Base-by-base conservation (phyloP, 2,888 invertebrate genomes). In the Aleiodes testaceus region DNA sequence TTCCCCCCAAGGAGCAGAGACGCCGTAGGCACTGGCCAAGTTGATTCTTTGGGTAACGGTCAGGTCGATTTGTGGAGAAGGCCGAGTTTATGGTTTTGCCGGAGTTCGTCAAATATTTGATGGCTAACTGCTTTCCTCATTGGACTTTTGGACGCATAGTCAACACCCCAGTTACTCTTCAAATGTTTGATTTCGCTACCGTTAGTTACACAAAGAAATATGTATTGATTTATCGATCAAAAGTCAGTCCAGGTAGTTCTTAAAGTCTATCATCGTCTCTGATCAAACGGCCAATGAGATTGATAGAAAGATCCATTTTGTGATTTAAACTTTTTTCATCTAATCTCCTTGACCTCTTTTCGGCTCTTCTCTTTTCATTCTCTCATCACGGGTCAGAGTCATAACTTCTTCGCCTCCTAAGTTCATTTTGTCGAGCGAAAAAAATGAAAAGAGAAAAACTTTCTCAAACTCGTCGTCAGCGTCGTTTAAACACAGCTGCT, bases 91-190 rank as follows among this genome's bases (percentile, higher is more conserved):
- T 72, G 72, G 74, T 72, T 53, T 22, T 70, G 64, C 66, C 69
- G 73, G 73, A 70, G 74, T 72, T 73, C 68, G 52, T 74, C 74
- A 78, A 78, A 78, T 78, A 78, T 78, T 78, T 75, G 71, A 75
- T 73, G 67, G 72, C 75, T 75, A 36, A 74, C 64, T 72, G 70
- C 73, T 70, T 73, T 36, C 66, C 71, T 75, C 75, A 78, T 75
- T 78, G 77, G 76, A 74, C 74, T 75, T 76, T 73, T 63, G 65
- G 70, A 72, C 73, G 72, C 72, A 69, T 61, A 73, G 75, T 73
- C 74, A 75, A 73, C 76, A 72, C 68, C 63, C 18, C 72, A 59
- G 36, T 55, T 47, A 65, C 64, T 65, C 64, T 75, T 73, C 72
- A 74, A 74, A 75, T 78, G 75, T 78, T 78, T 77, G 77, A 78